Evolutionary conservation across 2,113 vertebrate genomes (phyloP), one percentile per base, ranked within the genome.

Genomic region (Chionodraco myersi): DNA sequence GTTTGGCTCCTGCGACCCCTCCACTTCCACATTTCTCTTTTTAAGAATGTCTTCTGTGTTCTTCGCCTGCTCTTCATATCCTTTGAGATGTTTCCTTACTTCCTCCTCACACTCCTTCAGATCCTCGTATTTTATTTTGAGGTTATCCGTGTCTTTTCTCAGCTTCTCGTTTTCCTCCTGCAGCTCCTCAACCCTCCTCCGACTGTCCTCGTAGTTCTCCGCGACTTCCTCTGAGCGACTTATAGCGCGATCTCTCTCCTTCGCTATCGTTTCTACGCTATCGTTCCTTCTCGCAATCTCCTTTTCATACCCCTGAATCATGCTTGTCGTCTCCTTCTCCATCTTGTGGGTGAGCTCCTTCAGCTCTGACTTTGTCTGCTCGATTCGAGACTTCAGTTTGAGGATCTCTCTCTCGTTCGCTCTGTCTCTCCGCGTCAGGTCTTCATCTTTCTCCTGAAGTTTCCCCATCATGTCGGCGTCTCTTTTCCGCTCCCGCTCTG

Each of bases 281-380:
- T 85, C 36, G 1, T 89, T 79, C 16, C 47, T 77, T 4, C 45
- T 69, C 8, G 71, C 58, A 0, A 91, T 68, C 72, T 92, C 85
- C 48, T 66, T 85, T 21, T 94, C 92, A 0, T 93, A 85, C 2
- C 75, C 77, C 21, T 54, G 74, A 49, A 91, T 94, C 86, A 93
- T 87, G 71, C 65, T 87, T 0, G 78, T 91, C 78, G 68, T 91
- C 80, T 94, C 92, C 11, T 77, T 85, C 6, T 93, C 91, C 79
- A 92, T 87, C 61, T 69, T 86, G 5, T 2, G 0, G 3, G 86
- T 89, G 73, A 94, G 66, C n/a, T 82, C 82, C 53, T 90, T 91
- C 74, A 92, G 87, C 54, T 90, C 89, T 1, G 74, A 76, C 67
- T 87, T 92, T 0, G 92, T 91, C 23, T 88, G 86, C 48, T 90